A percentile compares a stretch with the other conserved stretches of the same genome.
Evolutionary conservation across 2,888 invertebrate species (phyloP).

Genomic region (Agonopterix alstromeriana): DNA sequence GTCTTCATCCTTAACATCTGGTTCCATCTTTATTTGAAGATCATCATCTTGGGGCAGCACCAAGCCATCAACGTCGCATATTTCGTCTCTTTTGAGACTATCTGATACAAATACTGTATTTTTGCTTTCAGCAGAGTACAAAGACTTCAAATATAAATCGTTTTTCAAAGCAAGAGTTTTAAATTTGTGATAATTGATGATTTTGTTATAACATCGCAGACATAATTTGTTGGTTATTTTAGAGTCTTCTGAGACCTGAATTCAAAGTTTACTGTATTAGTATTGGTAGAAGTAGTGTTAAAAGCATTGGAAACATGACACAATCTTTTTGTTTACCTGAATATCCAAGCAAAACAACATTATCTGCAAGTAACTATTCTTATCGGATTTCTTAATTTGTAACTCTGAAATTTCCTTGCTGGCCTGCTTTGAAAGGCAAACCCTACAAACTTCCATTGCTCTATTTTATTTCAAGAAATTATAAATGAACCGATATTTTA

Average conservation of each 20-base stretch:
- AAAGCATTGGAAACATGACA: background rate
- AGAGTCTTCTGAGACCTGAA: conserved; percentile 34
- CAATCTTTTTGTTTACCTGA: conserved; percentile 30
- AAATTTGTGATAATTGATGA: conserved; percentile 45
- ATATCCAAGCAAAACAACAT: conserved; percentile 50
- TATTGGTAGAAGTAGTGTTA: conserved; percentile 2
- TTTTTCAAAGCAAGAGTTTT: conserved; percentile 45
- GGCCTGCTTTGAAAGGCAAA: conserved; percentile 33
- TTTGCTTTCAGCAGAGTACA: background rate
- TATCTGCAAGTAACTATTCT: conserved; percentile 28
- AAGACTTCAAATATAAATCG: conserved; percentile 34
- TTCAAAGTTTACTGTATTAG: background rate
- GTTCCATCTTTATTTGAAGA: conserved; percentile 9
- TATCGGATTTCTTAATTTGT: conserved; percentile 19
- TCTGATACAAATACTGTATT: background rate
- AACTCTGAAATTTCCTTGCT: conserved; percentile 35
- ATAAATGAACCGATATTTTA: too few relatives aligned
- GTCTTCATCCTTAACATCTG: conserved; percentile 15
- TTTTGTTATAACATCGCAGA: conserved; percentile 44
- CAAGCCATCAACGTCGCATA: background rate
- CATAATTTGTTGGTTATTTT: conserved; percentile 45
- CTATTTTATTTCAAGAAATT: background rate
- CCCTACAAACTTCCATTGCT: conserved; percentile 38
- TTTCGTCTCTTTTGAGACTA: background rate
- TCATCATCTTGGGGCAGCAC: too few relatives aligned